Base-by-base conservation (phyloP, 1,140 invertebrate genomes). In the Cyphomyrmex costatus region DNA sequence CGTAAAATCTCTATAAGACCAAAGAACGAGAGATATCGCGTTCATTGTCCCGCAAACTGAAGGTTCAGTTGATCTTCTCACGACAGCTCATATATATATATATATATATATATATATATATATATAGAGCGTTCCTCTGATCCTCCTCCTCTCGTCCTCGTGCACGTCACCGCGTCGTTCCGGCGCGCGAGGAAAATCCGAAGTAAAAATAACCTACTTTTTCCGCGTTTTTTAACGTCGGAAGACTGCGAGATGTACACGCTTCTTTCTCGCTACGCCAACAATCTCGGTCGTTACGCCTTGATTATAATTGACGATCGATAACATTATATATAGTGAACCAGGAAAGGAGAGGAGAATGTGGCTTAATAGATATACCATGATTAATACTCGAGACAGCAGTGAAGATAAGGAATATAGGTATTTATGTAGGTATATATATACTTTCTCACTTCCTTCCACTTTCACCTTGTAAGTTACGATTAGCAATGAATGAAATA, bases 191-290 rank as follows among this genome's bases (percentile, higher is more conserved):
- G 33, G 16, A 73, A 82, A 60, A 73, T 24, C 24, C 79, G 68
- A 5, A 73, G 10, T 83, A 83, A 83, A 83, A 83, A 83, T 83
- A 73, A 83, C 53, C 12, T 60, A 10, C 36, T 83, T 66, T 79
- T 83, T 82, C 51, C 42, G 10, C 8, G n/a, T 42, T 42, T 42
- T 42, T 49, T 16, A 24, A 21, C 30, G 24, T 49, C 36, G 21
- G 53, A 49, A 70, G 27, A 71, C 6, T 33, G 12, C 21, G 51
- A 12, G 10, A 46, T 8, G 12, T n/a, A n/a, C 46, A 30, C 42
- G 24, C 12, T n/a, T 12, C 36, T 83, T 73, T 60, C 68, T 82
- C 53, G 7, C 12, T 36, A n/a, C 19, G 3, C 19, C 27, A 19
- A 14, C 19, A 60, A 46, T 60, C 36, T 73, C 24, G 10, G 14